Evolutionary conservation across 2,888 invertebrate species (phyloP).

Genomic region (Nomada fucata): DNA sequence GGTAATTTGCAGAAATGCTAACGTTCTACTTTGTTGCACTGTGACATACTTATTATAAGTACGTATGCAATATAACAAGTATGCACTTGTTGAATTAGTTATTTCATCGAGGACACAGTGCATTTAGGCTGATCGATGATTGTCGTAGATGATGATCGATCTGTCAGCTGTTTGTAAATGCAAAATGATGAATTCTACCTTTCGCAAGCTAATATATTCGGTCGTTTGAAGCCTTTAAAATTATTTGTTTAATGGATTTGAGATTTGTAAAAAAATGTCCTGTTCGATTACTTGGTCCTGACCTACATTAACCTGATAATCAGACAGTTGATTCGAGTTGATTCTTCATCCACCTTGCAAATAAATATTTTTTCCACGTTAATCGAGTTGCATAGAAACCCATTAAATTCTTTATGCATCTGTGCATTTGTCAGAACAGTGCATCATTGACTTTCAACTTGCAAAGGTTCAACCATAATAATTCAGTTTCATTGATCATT

Average conservation of each 20-base stretch:
- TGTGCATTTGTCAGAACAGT: too few relatives aligned
- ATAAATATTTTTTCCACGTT: too few relatives aligned
- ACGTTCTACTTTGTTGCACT: background rate
- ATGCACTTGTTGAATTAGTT: background rate
- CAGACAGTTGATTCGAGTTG: too few relatives aligned
- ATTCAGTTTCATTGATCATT: too few relatives aligned
- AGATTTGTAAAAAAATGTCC: background rate
- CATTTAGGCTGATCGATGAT: background rate
- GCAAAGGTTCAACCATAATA: too few relatives aligned
- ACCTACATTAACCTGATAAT: conserved; percentile 9
- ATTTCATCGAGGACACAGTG: background rate
- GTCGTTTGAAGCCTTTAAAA: too few relatives aligned
- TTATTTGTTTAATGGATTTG: background rate
- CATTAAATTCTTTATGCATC: too few relatives aligned
- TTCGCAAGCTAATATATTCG: background rate
- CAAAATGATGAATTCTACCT: background rate
- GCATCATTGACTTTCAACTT: too few relatives aligned
- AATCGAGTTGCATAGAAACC: too few relatives aligned
- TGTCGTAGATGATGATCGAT: background rate
- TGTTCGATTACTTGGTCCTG: background rate
- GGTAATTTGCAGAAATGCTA: background rate
- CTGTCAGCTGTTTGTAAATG: background rate
- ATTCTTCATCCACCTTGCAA: too few relatives aligned
- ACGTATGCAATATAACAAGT: too few relatives aligned
- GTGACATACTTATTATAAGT: too few relatives aligned